These are phyloP conservation scores for Bombyx mandarina DNA, from an alignment of 1,140 invertebrate genomes.

Conservation along the genomic window DNA sequence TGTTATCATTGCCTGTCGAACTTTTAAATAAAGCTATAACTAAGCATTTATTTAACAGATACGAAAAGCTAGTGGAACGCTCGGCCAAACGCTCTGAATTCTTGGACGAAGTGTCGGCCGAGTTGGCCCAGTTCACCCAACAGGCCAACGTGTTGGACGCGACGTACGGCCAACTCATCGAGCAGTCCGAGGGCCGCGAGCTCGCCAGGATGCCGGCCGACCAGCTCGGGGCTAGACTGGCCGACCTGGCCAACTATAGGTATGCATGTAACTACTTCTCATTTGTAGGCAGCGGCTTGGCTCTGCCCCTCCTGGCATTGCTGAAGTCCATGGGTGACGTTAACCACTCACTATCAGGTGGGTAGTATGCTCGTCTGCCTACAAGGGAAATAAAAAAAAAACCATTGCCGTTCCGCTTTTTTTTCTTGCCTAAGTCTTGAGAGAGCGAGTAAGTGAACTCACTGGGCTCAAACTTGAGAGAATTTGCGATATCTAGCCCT, in stretches of 20 bases:
- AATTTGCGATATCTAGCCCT: too few species aligned
- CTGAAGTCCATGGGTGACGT: too few species aligned
- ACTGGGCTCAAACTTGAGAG: too few species aligned
- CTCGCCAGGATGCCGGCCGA: constrained; percentile 77
- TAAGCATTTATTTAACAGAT: constrained; percentile 67
- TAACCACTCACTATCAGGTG: too few species aligned
- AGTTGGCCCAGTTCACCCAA: constrained; percentile 80
- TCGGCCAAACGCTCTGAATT: constrained; percentile 84
- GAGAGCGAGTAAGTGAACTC: too few species aligned
- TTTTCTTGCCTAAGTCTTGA: too few species aligned
- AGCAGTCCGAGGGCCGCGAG: constrained; percentile 83
- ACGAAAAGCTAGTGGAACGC: constrained; percentile 88
- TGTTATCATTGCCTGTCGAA: too few species aligned
- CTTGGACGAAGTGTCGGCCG: constrained; percentile 83
- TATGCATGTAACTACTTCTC: constrained; percentile 14
- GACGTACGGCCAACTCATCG: constrained; percentile 80
- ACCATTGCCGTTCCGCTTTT: too few species aligned
- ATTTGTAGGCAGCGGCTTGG: neutral
- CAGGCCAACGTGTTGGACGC: constrained; percentile 79
- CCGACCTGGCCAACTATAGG: constrained; percentile 49
- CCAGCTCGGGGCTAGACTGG: constrained; percentile 78
- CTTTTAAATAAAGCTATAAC: neutral
- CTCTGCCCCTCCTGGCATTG: too few species aligned
- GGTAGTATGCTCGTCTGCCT: too few species aligned
- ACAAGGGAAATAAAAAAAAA: too few species aligned